Evolutionary conservation across 2,797 vertebrate species (phyloP).

Genomic region (Sardinella longiceps): DNA sequence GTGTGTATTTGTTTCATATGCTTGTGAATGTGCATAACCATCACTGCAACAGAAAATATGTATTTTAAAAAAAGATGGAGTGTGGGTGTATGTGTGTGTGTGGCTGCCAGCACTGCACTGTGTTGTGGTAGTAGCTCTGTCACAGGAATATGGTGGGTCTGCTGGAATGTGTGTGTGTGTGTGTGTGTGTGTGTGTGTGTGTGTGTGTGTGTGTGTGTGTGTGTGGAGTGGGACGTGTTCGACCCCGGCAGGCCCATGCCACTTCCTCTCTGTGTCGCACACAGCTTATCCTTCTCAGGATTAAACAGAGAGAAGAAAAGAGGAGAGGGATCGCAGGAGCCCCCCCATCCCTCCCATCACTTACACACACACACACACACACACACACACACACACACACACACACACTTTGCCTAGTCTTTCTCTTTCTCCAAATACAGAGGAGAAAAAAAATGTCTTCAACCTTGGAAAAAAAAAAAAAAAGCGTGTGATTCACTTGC

Average conservation of each 20-base stretch:
- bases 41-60: not conserved
- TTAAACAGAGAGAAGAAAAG: slow-evolving; percentile 74
- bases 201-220: no score
- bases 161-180: slow-evolving; percentile 62
- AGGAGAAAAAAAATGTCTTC: slow-evolving; percentile 43
- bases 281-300: slow-evolving; percentile 78
- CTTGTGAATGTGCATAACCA: not conserved
- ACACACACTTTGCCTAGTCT: slow-evolving; percentile 49
- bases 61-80: slow-evolving; percentile 34
- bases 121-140: not conserved
- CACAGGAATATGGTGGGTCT: slow-evolving; percentile 48
- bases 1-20: not conserved
- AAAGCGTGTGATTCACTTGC: slow-evolving; percentile 82
- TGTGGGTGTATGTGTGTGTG: slow-evolving; percentile 22
- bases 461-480: slow-evolving; percentile 47
- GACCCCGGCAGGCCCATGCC: slow-evolving; percentile 72
- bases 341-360: slow-evolving; percentile 46
- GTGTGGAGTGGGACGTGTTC: slow-evolving; percentile 62
- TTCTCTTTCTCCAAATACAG: slow-evolving; percentile 45
- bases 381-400: slow-evolving; percentile 2
- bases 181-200: slow-evolving; percentile 8
- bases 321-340: slow-evolving; percentile 71
- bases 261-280: slow-evolving; percentile 80
- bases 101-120: not conserved
- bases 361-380: slow-evolving; percentile 16